Conservation (phyloP, 2,797 vertebrate genomes). For the Mus caroli region DNA sequence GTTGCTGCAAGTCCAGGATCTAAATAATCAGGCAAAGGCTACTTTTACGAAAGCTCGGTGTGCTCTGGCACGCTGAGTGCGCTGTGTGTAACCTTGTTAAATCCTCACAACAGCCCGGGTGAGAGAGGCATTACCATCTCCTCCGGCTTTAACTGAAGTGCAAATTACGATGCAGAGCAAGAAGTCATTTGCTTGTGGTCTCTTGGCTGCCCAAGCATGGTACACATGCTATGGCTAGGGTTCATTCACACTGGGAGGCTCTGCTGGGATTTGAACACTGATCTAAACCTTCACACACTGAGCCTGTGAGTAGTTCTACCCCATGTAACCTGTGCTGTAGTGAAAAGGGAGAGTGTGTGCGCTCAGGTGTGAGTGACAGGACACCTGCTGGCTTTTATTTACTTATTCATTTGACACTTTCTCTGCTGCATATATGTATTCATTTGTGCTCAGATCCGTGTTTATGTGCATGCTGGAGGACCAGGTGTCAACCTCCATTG, state of each 20-base stretch:
- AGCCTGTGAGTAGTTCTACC: neutral
- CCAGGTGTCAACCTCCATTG: neutral
- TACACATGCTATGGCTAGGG: neutral
- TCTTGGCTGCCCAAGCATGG: neutral
- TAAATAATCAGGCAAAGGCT: constrained; percentile 50
- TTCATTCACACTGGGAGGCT: neutral
- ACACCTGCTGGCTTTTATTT: neutral
- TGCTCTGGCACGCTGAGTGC: neutral
- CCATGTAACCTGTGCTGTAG: neutral
- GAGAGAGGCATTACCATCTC: neutral
- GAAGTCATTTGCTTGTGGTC: neutral
- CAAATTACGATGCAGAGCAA: neutral
- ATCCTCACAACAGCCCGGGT: neutral
- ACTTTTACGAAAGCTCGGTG: constrained; percentile 10
- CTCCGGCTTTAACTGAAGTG: constrained; percentile 6
- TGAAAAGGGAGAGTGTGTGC: neutral
- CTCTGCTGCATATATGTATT: neutral
- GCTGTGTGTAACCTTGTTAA: neutral
- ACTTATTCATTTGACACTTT: neutral
- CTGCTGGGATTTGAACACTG: neutral
- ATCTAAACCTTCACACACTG: neutral
- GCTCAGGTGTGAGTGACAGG: neutral
- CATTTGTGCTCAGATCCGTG: neutral
- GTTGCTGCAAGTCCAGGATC: constrained; percentile 9
- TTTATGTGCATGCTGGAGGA: neutral